A percentile compares a stretch with the other conserved stretches of the same genome.
These are phyloP conservation scores for Poecilobothrus nobilitatus DNA, from an alignment of 2,888 invertebrate genomes.

Conservation along the genomic window DNA sequence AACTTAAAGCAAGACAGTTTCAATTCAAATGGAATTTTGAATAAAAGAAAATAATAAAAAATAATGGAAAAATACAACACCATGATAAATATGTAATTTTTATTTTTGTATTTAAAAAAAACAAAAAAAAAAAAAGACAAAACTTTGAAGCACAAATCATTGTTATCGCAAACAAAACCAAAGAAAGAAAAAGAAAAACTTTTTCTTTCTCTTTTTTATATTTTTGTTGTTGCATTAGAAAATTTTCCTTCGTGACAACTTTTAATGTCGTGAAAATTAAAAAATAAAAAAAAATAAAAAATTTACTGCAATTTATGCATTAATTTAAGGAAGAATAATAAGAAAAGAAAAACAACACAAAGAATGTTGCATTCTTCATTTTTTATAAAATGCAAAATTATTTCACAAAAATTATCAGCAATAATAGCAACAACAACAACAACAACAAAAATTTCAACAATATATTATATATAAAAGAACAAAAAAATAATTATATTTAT, in stretches of 20 bases:
- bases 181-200: neutral
- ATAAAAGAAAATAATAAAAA: neutral
- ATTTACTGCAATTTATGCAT: neutral
- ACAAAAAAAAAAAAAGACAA: too few species aligned
- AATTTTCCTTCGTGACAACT: too few species aligned
- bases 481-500: too few species aligned
- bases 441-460: too few species aligned
- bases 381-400: neutral
- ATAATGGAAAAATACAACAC: neutral
- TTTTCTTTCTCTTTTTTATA: neutral
- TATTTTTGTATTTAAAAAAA: neutral
- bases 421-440: neutral
- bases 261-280: neutral
- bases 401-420: neutral
- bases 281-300: too few species aligned
- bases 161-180: neutral
- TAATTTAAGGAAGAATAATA: neutral
- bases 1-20: neutral
- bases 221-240: too few species aligned
- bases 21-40: neutral
- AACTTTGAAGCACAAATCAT: neutral
- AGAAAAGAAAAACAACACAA: neutral
- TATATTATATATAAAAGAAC: too few species aligned
- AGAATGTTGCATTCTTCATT: neutral
- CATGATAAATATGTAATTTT: neutral